Evolutionary conservation across 2,113 vertebrate genomes (phyloP).

Genomic region (Gambusia affinis): DNA sequence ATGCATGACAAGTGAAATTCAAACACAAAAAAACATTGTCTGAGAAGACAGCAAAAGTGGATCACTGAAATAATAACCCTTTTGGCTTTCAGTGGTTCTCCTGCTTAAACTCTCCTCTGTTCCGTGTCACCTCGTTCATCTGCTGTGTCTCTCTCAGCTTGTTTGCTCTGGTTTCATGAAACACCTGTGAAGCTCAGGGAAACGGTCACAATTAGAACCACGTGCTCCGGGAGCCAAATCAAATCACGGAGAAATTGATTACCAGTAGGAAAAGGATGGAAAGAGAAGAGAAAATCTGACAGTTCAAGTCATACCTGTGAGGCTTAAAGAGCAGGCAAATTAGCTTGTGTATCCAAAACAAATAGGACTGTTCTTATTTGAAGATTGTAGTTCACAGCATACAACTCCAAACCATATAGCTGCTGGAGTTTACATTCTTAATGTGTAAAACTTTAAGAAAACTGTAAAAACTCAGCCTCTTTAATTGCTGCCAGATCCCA

Average conservation of each 20-base stretch:
- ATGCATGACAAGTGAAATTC: too few species aligned
- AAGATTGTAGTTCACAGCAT: neutral
- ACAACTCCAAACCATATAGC: neutral
- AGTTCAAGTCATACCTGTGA: slow-evolving; percentile 20
- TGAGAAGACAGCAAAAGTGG: too few species aligned
- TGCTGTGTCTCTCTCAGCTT: slow-evolving; percentile 18
- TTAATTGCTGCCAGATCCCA: neutral
- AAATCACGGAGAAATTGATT: slow-evolving; percentile 34
- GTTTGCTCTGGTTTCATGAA: slow-evolving; percentile 60
- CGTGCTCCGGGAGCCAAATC: slow-evolving; percentile 17
- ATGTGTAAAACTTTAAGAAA: neutral
- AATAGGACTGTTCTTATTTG: slow-evolving; percentile 2
- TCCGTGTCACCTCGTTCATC: slow-evolving; percentile 39
- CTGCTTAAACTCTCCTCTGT: slow-evolving; percentile 24
- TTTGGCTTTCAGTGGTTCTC: too few species aligned
- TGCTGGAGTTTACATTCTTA: neutral
- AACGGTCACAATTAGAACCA: slow-evolving; percentile 49
- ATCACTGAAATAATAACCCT: too few species aligned
- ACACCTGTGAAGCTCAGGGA: slow-evolving; percentile 62
- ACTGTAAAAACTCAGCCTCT: neutral
- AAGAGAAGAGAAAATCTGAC: slow-evolving; percentile 23
- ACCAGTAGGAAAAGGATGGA: slow-evolving; percentile 7
- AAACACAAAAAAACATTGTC: too few species aligned
- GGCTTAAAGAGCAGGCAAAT: slow-evolving; percentile 37
- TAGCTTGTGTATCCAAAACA: neutral